Conservation (phyloP, 35 echinoderm and acorn worm genomes). For the Ophioderma brevispina region DNA sequence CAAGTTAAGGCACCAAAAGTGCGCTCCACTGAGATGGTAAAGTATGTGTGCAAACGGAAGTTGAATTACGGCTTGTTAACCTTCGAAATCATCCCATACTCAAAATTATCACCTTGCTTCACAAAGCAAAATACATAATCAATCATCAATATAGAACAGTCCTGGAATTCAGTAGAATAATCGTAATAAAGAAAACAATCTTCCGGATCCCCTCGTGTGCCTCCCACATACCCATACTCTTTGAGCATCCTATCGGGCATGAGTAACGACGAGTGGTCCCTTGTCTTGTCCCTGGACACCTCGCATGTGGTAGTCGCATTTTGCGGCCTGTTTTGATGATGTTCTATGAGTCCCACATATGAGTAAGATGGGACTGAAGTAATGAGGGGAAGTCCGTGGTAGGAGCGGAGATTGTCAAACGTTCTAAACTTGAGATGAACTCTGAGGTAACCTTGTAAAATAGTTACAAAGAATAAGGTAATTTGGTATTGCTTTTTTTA, state of each 20-base stretch:
- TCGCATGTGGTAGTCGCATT: constrained; percentile 71
- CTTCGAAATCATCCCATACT: no score
- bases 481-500: no score
- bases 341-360: constrained; percentile 58
- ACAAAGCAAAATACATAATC: constrained; percentile 88
- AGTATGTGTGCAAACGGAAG: no score
- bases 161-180: constrained; percentile 89
- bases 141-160: constrained; percentile 76
- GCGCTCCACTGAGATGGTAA: no score
- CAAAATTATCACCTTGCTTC: no score
- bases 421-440: constrained; percentile 60
- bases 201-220: constrained; percentile 59
- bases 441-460: neutral
- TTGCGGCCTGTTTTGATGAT: constrained; percentile 72
- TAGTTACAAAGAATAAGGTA: constrained; percentile 3
- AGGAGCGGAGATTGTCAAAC: constrained; percentile 82
- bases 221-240: constrained; percentile 72
- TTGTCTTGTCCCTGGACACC: constrained; percentile 69
- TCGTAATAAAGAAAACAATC: constrained; percentile 84
- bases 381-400: constrained; percentile 79
- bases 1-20: no score
- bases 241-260: constrained; percentile 71
- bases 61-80: no score
- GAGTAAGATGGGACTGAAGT: constrained; percentile 67
- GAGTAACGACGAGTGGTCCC: constrained; percentile 45